Evolutionary conservation across 2,797 vertebrate genomes (phyloP).

Genomic region (Hippocampus kuda): DNA sequence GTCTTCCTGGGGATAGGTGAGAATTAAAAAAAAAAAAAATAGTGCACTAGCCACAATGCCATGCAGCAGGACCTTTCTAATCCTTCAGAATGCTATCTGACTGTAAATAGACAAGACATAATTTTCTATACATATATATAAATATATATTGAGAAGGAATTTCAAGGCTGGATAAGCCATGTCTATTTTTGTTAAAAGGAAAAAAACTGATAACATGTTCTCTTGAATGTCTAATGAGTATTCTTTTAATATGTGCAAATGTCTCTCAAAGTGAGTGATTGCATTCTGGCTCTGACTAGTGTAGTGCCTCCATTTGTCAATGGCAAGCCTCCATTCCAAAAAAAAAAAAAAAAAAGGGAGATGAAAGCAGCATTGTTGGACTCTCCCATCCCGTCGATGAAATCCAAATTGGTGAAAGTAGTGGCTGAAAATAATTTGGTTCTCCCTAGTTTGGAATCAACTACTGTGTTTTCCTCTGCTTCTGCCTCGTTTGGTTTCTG

Average conservation of each 20-base stretch:
- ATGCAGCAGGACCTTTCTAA: slow-evolving; percentile 63
- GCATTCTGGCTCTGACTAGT: slow-evolving; percentile 57
- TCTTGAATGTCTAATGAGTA: slow-evolving; percentile 63
- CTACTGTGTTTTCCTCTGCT: slow-evolving; percentile 45
- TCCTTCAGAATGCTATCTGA: slow-evolving; percentile 62
- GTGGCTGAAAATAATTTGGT: slow-evolving; percentile 46
- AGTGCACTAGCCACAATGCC: slow-evolving; percentile 61
- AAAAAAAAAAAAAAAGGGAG: slow-evolving; percentile 15
- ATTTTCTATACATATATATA: slow-evolving; percentile 65
- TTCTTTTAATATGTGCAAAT: slow-evolving; percentile 59
- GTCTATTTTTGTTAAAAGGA: slow-evolving; percentile 79
- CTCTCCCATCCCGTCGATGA: slow-evolving; percentile 54
- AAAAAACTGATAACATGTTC: slow-evolving; percentile 55
- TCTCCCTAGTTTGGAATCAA: slow-evolving; percentile 41
- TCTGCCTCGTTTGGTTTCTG: slow-evolving; percentile 46
- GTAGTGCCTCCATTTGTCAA: slow-evolving; percentile 56
- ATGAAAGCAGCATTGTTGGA: slow-evolving; percentile 31
- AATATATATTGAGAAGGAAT: slow-evolving; percentile 74
- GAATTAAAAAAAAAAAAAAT: slow-evolving; percentile 26
- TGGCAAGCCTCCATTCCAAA: slow-evolving; percentile 50
- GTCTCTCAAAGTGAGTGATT: slow-evolving; percentile 62
- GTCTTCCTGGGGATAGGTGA: slow-evolving; percentile 26
- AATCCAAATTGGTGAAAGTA: slow-evolving; percentile 45
- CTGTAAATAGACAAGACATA: slow-evolving; percentile 72
- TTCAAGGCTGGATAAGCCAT: slow-evolving; percentile 70